A percentile compares a stretch with the other conserved stretches of the same genome.
phyloP scores from a whole-genome alignment of 2,888 invertebrate genomes.

The Villa cingulata region DNA sequence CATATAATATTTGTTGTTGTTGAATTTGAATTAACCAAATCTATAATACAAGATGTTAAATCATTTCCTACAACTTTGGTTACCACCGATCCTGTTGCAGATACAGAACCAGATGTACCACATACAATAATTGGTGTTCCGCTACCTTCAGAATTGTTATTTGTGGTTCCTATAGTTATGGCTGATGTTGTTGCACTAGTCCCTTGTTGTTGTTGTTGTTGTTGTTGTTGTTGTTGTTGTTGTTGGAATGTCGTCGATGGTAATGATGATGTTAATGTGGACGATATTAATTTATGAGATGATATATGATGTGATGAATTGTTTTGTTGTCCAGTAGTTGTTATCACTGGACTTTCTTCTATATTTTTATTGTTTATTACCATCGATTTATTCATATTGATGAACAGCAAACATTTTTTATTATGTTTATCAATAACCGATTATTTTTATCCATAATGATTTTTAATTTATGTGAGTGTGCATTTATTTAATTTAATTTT shows the following conservation, averaged over 20 bases:
- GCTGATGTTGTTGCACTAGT: background rate
- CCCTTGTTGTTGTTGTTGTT: background rate
- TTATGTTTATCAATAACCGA: too few species aligned
- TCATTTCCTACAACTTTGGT: slow-evolving; percentile 1
- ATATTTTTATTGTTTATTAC: slow-evolving; percentile 17
- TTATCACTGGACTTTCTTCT: slow-evolving; percentile 16
- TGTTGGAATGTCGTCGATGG: slow-evolving; percentile 1
- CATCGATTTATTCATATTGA: slow-evolving; percentile 18
- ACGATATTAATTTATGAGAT: too few species aligned
- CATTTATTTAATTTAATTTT: too few species aligned
- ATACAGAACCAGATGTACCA: background rate
- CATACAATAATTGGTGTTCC: too few species aligned
- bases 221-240: background rate
- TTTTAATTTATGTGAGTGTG: too few species aligned
- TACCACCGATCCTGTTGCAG: background rate
- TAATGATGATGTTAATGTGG: background rate
- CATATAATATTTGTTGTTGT: background rate
- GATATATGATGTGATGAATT: slow-evolving; percentile 1
- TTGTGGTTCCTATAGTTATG: too few species aligned
- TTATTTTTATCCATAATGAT: too few species aligned
- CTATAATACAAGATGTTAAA: background rate
- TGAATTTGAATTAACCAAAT: too few species aligned
- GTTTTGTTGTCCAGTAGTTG: slow-evolving; percentile 15
- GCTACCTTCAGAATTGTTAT: too few species aligned
- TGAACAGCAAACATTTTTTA: too few species aligned